Evolutionary conservation across 2,888 invertebrate species (phyloP).

Genomic region (Drosophila ezoana): DNA sequence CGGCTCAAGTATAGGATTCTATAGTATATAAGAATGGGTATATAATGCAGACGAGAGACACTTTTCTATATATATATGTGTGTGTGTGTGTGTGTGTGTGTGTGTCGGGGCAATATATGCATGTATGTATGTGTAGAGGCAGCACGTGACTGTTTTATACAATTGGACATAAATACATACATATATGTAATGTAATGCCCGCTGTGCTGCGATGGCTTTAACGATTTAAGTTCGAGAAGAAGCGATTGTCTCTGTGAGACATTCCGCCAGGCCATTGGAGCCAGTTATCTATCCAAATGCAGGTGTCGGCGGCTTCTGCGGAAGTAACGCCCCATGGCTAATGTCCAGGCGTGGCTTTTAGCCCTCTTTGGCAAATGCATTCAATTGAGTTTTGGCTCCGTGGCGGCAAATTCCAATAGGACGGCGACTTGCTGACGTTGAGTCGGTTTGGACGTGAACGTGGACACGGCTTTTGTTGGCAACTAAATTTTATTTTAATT

Average conservation of each 20-base stretch:
- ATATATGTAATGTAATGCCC: constrained; percentile 60
- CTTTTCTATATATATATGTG: constrained; percentile 3
- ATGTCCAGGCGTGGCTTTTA: constrained; percentile 1
- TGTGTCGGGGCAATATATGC: constrained; percentile 42
- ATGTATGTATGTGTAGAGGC: constrained; percentile 6
- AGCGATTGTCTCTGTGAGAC: constrained; percentile 1
- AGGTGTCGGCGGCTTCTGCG: constrained; percentile 21
- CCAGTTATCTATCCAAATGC: background rate
- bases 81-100: constrained; percentile 15
- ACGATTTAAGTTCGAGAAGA: background rate
- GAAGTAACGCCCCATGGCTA: constrained; percentile 50
- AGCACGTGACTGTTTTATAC: constrained; percentile 73
- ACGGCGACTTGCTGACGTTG: constrained; percentile 12
- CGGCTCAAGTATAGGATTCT: constrained; percentile 18
- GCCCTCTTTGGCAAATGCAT: constrained; percentile 45
- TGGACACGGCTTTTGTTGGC: constrained; percentile 67
- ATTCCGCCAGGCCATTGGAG: background rate
- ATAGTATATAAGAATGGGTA: background rate
- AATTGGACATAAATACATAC: constrained; percentile 63
- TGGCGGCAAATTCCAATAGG: constrained; percentile 48
- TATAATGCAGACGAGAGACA: constrained; percentile 7
- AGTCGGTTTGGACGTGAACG: constrained; percentile 40
- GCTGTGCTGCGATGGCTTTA: constrained; percentile 1
- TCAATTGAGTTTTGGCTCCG: constrained; percentile 29
- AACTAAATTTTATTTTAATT: constrained; percentile 74